Conservation (phyloP, 2,888 invertebrate genomes). For the Emmelina monodactyla region DNA sequence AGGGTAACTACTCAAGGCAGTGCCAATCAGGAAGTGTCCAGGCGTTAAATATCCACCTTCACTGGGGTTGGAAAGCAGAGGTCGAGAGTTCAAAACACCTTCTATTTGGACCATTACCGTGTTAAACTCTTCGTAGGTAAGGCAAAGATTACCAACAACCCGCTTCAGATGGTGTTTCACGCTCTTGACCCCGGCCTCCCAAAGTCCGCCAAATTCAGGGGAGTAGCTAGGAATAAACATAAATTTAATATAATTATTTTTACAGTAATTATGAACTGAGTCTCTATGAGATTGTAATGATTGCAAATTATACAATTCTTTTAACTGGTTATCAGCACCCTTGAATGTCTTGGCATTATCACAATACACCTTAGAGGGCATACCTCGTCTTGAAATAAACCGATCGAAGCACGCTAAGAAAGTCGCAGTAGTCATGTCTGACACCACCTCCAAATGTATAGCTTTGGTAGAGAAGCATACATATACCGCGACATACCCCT, state of each 20-base stretch:
- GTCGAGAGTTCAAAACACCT: conserved; percentile 12
- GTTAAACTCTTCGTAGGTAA: conserved; percentile 11
- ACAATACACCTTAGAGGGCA: conserved; percentile 1
- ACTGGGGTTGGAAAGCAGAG: conserved; percentile 5
- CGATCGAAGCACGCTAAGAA: conserved; percentile 1
- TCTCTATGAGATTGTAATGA: neutral
- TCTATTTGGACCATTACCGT: conserved; percentile 14
- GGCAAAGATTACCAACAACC: conserved; percentile 1
- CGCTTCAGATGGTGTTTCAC: conserved; percentile 7
- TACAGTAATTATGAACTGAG: neutral
- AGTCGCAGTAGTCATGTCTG: conserved; percentile 1
- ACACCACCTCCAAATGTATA: conserved; percentile 3
- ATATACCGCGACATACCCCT: conserved; percentile 11
- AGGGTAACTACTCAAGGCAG: conserved; percentile 8
- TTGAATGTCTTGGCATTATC: conserved; percentile 2
- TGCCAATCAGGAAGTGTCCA: conserved; percentile 11
- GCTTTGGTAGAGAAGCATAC: conserved; percentile 12
- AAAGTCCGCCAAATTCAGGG: conserved; percentile 5
- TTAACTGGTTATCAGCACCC: conserved; percentile 1
- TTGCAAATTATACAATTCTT: conserved; percentile 2
- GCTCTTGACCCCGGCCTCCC: conserved; percentile 3
- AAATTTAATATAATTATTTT: neutral
- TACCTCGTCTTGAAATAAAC: conserved; percentile 2
- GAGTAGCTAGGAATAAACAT: conserved; percentile 4
- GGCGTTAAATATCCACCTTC: conserved; percentile 12